phyloP scores from a whole-genome alignment of 1,140 invertebrate genomes.

The Maconellicoccus hirsutus region DNA sequence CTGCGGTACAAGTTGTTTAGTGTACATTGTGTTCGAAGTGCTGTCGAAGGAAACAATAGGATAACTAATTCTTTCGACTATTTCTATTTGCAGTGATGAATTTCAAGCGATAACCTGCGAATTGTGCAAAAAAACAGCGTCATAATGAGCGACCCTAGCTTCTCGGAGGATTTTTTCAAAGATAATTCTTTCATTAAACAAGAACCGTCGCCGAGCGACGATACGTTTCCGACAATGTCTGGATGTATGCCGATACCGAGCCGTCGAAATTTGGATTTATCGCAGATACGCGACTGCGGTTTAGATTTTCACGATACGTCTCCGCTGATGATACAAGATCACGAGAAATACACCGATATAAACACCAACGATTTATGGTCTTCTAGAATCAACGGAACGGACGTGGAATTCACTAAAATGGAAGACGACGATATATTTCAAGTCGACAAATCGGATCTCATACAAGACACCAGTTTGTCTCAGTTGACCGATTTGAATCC shows the following conservation, averaged over 20 bases:
- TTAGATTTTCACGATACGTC: slow-evolving; percentile 30
- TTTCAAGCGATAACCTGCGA: neutral
- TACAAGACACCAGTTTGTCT: slow-evolving; percentile 70
- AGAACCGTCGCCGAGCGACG: slow-evolving; percentile 35
- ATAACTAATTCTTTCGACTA: too few relatives aligned
- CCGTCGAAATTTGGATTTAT: slow-evolving; percentile 27
- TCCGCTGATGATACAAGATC: slow-evolving; percentile 13
- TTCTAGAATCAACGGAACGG: slow-evolving; percentile 18
- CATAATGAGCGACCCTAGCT: slow-evolving; percentile 42
- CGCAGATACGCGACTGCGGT: slow-evolving; percentile 29
- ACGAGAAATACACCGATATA: slow-evolving; percentile 12
- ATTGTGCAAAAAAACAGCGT: slow-evolving; percentile 7
- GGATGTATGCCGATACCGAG: slow-evolving; percentile 28
- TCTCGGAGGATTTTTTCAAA: slow-evolving; percentile 43
- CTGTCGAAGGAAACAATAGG: too few relatives aligned
- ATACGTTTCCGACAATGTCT: slow-evolving; percentile 23
- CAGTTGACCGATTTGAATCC: slow-evolving; percentile 70
- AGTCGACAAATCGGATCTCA: slow-evolving; percentile 73
- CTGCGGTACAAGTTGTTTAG: neutral
- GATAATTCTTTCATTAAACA: slow-evolving; percentile 42
- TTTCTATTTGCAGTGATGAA: neutral
- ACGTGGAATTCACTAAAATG: slow-evolving; percentile 47
- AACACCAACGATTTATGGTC: slow-evolving; percentile 21
- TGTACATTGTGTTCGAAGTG: neutral
- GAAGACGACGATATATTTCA: slow-evolving; percentile 83